These are phyloP conservation scores for Propithecus perrieri DNA, from an alignment of 2,797 vertebrate genomes.

Conservation along the genomic window DNA sequence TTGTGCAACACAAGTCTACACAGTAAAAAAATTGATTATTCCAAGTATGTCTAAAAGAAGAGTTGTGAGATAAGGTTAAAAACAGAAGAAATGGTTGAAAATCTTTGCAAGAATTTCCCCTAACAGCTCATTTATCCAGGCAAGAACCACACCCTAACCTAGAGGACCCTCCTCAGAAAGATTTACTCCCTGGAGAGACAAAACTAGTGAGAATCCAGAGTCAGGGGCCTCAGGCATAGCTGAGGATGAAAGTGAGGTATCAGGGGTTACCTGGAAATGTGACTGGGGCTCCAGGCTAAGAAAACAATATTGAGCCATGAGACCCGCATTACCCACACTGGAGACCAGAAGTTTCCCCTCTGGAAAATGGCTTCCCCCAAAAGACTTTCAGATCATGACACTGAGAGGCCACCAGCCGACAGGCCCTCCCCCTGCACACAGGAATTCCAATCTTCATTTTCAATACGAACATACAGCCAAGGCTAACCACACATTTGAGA, in stretches of 20 bases:
- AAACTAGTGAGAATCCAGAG: background rate
- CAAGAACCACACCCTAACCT: background rate
- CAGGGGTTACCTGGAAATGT: background rate
- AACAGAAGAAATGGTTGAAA: background rate
- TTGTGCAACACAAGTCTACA: background rate
- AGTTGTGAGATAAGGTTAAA: background rate
- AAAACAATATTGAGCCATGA: background rate
- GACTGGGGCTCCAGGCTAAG: background rate
- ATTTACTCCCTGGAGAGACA: background rate
- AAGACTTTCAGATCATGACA: background rate
- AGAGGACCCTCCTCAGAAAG: background rate
- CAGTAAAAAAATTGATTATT: background rate
- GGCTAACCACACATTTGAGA: slow-evolving; percentile 1
- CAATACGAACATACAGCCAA: background rate
- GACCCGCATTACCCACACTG: background rate
- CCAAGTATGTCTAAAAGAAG: background rate
- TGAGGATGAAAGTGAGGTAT: background rate
- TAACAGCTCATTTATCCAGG: background rate
- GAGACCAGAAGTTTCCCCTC: background rate
- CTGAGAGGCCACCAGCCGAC: background rate
- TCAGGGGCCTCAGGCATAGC: background rate
- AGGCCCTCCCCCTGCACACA: background rate
- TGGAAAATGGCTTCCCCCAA: background rate
- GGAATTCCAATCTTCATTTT: background rate
- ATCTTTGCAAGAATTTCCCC: background rate